A percentile compares a stretch with the other conserved stretches of the same genome.
Conservation (phyloP, 2,797 vertebrate species). For the Halcyon badia region DNA sequence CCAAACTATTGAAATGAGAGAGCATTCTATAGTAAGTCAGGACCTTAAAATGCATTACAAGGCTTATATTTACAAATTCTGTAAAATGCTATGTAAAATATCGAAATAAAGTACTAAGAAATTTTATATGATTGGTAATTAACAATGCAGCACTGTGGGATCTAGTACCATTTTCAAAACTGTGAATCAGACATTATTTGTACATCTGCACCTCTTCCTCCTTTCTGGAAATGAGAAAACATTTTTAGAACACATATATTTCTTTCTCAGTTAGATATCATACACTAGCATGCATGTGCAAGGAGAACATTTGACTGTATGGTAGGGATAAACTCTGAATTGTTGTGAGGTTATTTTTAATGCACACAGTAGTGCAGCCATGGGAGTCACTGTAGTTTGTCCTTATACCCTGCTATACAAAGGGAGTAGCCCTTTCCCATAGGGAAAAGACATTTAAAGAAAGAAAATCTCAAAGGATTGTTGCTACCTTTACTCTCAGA, state of each 20-base stretch:
- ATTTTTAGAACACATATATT: background rate
- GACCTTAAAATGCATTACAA: background rate
- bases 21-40: background rate
- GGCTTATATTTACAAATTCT: background rate
- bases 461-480: background rate
- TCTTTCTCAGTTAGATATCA: background rate
- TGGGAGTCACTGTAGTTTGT: background rate
- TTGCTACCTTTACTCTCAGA: background rate
- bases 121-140: background rate
- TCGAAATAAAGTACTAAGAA: background rate
- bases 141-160: background rate
- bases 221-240: background rate
- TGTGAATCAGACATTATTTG: background rate
- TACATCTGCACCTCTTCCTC: background rate
- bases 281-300: background rate
- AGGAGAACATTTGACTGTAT: background rate
- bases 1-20: background rate
- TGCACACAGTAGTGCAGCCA: background rate
- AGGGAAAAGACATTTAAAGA: background rate
- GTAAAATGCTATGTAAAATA: background rate
- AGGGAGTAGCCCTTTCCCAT: background rate
- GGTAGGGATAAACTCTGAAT: background rate
- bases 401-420: background rate
- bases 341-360: background rate
- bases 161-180: background rate